These are phyloP conservation scores for Salpingus planirostris DNA, from an alignment of 2,888 invertebrate genomes.

Conservation along the genomic window DNA sequence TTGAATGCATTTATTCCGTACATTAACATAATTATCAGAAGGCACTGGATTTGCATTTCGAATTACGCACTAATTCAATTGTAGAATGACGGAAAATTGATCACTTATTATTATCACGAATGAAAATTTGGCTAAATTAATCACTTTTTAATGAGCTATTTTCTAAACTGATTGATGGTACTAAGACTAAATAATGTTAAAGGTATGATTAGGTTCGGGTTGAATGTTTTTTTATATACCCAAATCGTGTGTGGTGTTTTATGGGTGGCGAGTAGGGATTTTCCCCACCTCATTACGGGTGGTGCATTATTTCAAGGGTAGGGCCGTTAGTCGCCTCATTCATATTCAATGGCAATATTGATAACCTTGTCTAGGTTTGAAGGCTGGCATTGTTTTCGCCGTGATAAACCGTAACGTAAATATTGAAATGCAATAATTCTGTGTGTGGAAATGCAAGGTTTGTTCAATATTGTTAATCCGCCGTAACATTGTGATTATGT, in stretches of 20 bases:
- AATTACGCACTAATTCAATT: slow-evolving; percentile 6
- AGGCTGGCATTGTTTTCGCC: slow-evolving; percentile 32
- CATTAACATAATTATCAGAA: slow-evolving; percentile 18
- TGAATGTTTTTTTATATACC: slow-evolving; percentile 20
- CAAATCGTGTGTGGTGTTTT: slow-evolving; percentile 1
- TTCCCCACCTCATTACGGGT: slow-evolving; percentile 20
- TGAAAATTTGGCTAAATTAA: too few relatives aligned
- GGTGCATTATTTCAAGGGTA: slow-evolving; percentile 29
- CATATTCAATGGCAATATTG: slow-evolving; percentile 25
- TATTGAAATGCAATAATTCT: slow-evolving; percentile 18
- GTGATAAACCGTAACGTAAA: slow-evolving; percentile 24
- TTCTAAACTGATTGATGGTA: too few relatives aligned
- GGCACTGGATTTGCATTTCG: slow-evolving; percentile 19
- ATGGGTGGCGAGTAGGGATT: slow-evolving; percentile 21
- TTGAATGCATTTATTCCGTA: slow-evolving; percentile 21
- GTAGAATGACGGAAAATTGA: too few relatives aligned
- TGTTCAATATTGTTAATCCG: slow-evolving; percentile 6
- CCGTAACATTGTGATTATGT: too few relatives aligned
- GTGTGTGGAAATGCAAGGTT: slow-evolving; percentile 18
- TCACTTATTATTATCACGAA: too few relatives aligned
- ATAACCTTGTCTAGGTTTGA: slow-evolving; percentile 30
- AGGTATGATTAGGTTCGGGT: slow-evolving; percentile 5
- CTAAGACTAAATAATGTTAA: too few relatives aligned
- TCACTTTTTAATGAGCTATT: too few relatives aligned
- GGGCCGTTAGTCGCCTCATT: slow-evolving; percentile 22